Percentiles rank a stretch among this genome's conserved stretches.
Conservation (phyloP, 2,888 invertebrate species). For the Theodoxus fluviatilis region DNA sequence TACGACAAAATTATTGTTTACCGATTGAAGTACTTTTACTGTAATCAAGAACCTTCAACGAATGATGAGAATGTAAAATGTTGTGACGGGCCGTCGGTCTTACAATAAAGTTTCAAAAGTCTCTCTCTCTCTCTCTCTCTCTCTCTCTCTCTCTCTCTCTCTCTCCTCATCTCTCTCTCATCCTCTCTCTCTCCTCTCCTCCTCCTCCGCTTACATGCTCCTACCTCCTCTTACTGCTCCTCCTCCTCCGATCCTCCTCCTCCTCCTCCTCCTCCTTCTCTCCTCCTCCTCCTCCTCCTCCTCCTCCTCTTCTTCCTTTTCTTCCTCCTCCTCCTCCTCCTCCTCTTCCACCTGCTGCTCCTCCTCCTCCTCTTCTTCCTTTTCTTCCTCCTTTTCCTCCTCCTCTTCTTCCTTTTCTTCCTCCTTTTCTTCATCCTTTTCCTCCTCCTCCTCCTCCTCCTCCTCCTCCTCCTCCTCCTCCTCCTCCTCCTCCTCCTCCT, state of each 20-base stretch:
- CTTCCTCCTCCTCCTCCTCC: conserved; percentile 7
- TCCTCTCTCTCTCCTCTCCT: conserved; percentile 19
- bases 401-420: background rate
- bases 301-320: conserved; percentile 8
- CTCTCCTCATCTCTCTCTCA: conserved; percentile 23
- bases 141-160: conserved; percentile 9
- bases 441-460: background rate
- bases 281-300: background rate
- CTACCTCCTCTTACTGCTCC: background rate
- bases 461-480: conserved; percentile 6
- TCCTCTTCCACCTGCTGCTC: background rate
- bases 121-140: conserved; percentile 1
- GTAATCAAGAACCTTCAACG: too few relatives aligned
- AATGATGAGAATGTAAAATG: too few relatives aligned
- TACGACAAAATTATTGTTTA: too few relatives aligned
- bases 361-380: conserved; percentile 4
- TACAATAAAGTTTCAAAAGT: too few relatives aligned
- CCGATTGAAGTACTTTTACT: too few relatives aligned
- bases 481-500: conserved; percentile 1
- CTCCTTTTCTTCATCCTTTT: background rate
- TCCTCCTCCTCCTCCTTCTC: conserved; percentile 9
- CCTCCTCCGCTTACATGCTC: background rate
- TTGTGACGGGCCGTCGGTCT: too few relatives aligned
- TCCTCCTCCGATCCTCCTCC: background rate
- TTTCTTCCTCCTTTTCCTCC: background rate